These are phyloP conservation scores for Macrosteles quadrilineatus DNA, from an alignment of 1,140 invertebrate genomes.

Conservation along the genomic window DNA sequence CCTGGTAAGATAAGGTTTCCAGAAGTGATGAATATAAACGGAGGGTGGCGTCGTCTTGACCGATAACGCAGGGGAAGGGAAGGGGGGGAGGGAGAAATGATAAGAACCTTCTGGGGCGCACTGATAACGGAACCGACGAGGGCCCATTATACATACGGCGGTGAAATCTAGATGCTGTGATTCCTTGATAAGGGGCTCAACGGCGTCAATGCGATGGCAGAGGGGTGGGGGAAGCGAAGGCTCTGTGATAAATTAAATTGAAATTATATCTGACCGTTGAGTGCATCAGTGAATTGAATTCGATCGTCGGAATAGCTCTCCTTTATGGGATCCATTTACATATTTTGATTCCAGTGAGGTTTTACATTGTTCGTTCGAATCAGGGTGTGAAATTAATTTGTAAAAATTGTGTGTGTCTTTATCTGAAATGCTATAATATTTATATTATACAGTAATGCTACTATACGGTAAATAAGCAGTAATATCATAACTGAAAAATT, in stretches of 20 bases:
- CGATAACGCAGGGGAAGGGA: background rate
- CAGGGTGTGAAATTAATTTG: no score
- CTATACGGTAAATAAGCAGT: no score
- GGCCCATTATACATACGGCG: constrained; percentile 22
- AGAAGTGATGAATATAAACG: constrained; percentile 2
- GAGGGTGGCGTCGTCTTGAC: constrained; percentile 4
- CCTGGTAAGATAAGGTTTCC: background rate
- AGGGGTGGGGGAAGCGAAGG: background rate
- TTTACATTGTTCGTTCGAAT: no score
- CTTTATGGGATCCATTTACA: no score
- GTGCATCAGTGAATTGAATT: background rate
- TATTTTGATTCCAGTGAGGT: no score
- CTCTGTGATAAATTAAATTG: constrained; percentile 10
- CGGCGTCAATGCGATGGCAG: background rate
- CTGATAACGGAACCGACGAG: constrained; percentile 13
- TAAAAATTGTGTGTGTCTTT: no score
- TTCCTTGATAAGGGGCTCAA: constrained; percentile 4
- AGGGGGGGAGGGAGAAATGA: background rate
- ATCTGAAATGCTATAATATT: no score
- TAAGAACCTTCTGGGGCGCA: constrained; percentile 1
- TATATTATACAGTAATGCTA: no score
- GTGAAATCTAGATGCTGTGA: constrained; percentile 23
- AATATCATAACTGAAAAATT: no score
- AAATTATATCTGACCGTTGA: constrained; percentile 12
- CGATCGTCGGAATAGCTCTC: no score